Base-by-base conservation (phyloP, 1,140 invertebrate species). In the Drosophila elegans region DNA sequence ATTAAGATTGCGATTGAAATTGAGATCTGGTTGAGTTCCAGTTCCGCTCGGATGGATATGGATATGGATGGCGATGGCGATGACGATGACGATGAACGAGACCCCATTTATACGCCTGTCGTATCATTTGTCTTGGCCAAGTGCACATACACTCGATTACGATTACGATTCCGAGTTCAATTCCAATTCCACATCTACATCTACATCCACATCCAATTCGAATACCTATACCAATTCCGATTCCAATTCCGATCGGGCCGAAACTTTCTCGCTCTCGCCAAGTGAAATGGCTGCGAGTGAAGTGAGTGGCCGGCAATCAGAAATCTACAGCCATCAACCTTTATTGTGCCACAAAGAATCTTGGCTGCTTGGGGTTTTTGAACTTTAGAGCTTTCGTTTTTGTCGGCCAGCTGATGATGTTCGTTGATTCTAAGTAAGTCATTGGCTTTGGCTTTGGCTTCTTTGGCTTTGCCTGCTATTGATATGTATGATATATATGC, bases 361-460 rank as follows among this genome's bases (percentile, higher is more conserved):
- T 81, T 78, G 44, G 4, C 55, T 16, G 4, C 36, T 46, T 11
- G 21, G 32, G 79, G 79, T 77, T 73, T 82, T 78, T 66, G 66
- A 82, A 78, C 68, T 74, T 55, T 51, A 74, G 48, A 51, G 79
- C 79, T 81, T 81, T 82, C 80, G 80, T 82, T 82, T 82, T 80
- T 80, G 75, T 77, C 46, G 42, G 41, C 74, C 79, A 80, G 78
- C 78, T 80, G 78, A 80, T 80, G 64, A 34, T 46, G 21, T 21
- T 21, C 16, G 16, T 21, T 21, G 78, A 72, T 80, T 75, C 74
- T 68, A 32, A 32, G 29, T 32, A 32, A 32, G 29, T 7, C 29
- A 32, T 32, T 32, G 29, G 29, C 29, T 32, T 32, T 32, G 46
- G 16, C 16, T 21, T 21, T 21, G 16, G 16, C 16, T 21, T 0